Evolutionary conservation across 2,797 vertebrate species (phyloP), one percentile per base, ranked within the genome.

Genomic region (Lepilemur septentrionalis): DNA sequence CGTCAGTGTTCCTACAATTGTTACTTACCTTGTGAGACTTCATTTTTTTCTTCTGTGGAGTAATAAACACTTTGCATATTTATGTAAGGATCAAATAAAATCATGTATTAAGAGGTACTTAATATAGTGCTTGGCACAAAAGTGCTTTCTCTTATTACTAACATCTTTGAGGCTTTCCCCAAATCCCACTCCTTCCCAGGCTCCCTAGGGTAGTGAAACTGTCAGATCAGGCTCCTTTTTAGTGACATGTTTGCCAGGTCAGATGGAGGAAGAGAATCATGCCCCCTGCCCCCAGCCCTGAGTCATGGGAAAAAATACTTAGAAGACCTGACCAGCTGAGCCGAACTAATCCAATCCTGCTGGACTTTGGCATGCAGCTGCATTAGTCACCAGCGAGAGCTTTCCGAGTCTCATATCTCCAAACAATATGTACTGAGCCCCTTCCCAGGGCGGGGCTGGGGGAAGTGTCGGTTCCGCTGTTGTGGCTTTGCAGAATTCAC

Each of bases 251-350:
- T 92, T 93, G 93, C 85, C 93, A 82, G 50, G 80, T 96, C 91
- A 82, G 76, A 81, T 17, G 65, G 57, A 96, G 78, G 90, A 97
- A 97, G 96, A 97, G 86, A 97, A 95, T 82, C 86, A 87, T 97
- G 48, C 63, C 78, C 57, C 78, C 70, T 57, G 22, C 70, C 87
- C 67, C 67, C 76, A 94, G 81, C 95, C 89, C 88, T 97, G 96
- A 98, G 93, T 97, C 98, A 98, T 98, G 97, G 97, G 97, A 98
- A 98, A 97, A 98, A 96, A 87, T 92, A 96, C 92, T 97, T 94
- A 81, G 94, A 96, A 95, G 94, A 79, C 91, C 84, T 79, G 92
- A 93, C 94, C 91, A 97, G 97, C 96, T 91, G 59, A 96, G 95
- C 87, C 30, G 50, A 97, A 96, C 97, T 97, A 97, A 97, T 97